A percentile compares a stretch with the other conserved stretches of the same genome.
Conservation (phyloP, 2,113 vertebrate species). For the Spheniscus mendiculus region DNA sequence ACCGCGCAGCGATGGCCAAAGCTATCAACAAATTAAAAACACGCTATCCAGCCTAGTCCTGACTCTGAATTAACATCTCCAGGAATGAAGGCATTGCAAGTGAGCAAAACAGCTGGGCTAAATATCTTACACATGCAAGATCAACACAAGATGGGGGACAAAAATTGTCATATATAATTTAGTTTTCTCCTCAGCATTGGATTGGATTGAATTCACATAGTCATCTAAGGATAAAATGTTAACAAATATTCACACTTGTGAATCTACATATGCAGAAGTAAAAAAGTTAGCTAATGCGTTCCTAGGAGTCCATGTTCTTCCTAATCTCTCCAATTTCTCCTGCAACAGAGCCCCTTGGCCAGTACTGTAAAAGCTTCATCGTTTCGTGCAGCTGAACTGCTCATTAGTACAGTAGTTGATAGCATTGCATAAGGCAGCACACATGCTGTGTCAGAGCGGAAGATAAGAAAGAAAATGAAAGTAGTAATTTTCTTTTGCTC, state of each 20-base stretch:
- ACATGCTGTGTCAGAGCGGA: background rate
- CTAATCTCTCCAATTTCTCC: background rate
- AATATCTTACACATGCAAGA: background rate
- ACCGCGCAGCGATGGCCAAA: background rate
- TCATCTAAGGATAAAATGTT: background rate
- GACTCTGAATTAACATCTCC: background rate
- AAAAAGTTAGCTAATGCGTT: background rate
- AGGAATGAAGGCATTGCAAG: background rate
- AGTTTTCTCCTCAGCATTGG: background rate
- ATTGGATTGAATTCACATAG: background rate
- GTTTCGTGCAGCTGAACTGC: background rate
- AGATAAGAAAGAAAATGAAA: slow-evolving; percentile 37
- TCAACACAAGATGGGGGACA: background rate
- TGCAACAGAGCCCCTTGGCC: background rate
- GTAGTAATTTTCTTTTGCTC: slow-evolving; percentile 27
- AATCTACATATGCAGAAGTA: background rate
- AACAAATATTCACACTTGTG: accelerated
- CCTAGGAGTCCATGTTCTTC: background rate
- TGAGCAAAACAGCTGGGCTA: background rate
- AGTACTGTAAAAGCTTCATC: accelerated
- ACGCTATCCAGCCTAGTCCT: background rate
- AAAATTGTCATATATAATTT: background rate
- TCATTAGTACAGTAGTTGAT: background rate
- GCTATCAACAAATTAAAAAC: background rate
- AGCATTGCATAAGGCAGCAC: background rate